phyloP scores from a whole-genome alignment of 2,113 vertebrate species.

The Paratilapia polleni region DNA sequence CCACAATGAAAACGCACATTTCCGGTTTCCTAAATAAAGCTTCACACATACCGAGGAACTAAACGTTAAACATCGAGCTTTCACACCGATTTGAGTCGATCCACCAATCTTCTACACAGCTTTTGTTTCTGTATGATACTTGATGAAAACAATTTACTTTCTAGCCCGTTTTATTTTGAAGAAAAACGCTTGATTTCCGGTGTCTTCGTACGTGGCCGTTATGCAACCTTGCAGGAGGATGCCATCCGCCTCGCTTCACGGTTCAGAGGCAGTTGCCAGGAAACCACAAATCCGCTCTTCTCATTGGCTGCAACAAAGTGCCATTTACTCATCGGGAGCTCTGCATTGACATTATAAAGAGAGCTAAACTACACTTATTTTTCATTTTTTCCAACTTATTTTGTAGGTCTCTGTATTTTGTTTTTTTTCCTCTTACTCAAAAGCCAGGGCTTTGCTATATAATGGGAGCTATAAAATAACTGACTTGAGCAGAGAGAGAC shows the following conservation, averaged over 20 bases:
- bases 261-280: constrained; percentile 64
- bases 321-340: neutral
- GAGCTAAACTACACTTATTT: neutral
- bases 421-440: neutral
- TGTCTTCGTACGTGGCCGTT: neutral
- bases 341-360: neutral
- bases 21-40: constrained; percentile 52
- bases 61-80: neutral
- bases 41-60: neutral
- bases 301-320: constrained; percentile 25
- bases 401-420: neutral
- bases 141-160: rapidly evolving
- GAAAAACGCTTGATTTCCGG: neutral
- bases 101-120: neutral
- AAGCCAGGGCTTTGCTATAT: too few species aligned
- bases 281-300: constrained; percentile 17
- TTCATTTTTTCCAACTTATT: neutral
- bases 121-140: neutral
- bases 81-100: neutral
- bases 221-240: constrained; percentile 30
- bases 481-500: neutral
- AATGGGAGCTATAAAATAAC: neutral
- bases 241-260: constrained; percentile 31
- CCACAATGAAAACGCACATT: rapidly evolving
- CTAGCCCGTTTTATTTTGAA: constrained; percentile 29